These are phyloP conservation scores for Fragum sueziense DNA, from an alignment of 2,888 invertebrate species.

Conservation along the genomic window DNA sequence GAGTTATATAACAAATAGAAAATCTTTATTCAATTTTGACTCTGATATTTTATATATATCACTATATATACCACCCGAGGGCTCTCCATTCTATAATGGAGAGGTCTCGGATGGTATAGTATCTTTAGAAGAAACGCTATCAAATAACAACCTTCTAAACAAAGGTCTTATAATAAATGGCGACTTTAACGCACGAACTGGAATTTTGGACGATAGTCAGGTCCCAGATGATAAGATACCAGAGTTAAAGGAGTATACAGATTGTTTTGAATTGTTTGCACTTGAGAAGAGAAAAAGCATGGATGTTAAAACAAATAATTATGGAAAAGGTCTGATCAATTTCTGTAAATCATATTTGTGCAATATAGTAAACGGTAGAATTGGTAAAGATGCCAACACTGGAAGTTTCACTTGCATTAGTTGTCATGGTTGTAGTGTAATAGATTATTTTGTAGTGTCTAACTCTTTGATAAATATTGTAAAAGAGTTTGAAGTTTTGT, in stretches of 20 bases:
- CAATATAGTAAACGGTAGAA: background rate
- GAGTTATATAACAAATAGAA: slow-evolving; percentile 5
- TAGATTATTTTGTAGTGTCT: background rate
- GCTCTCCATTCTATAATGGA: slow-evolving; percentile 20
- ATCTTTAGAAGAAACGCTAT: slow-evolving; percentile 2
- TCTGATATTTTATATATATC: slow-evolving; percentile 13
- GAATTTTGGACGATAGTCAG: background rate
- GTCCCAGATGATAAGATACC: background rate
- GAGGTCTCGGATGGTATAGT: background rate
- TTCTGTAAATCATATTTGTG: background rate
- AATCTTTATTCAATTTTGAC: background rate
- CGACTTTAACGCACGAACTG: slow-evolving; percentile 1
- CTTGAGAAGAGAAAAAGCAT: background rate
- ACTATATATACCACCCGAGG: slow-evolving; percentile 23
- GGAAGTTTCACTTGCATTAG: slow-evolving; percentile 3
- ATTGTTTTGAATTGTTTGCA: background rate
- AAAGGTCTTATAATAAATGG: background rate
- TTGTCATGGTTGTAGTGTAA: slow-evolving; percentile 4
- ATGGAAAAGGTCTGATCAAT: background rate
- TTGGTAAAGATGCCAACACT: background rate
- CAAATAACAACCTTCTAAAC: background rate
- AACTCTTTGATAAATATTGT: background rate
- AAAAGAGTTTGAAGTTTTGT: background rate
- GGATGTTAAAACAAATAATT: background rate
- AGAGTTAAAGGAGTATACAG: background rate